Evolutionary conservation across 1,140 invertebrate genomes (phyloP).

Genomic region (Calliphora vicina): DNA sequence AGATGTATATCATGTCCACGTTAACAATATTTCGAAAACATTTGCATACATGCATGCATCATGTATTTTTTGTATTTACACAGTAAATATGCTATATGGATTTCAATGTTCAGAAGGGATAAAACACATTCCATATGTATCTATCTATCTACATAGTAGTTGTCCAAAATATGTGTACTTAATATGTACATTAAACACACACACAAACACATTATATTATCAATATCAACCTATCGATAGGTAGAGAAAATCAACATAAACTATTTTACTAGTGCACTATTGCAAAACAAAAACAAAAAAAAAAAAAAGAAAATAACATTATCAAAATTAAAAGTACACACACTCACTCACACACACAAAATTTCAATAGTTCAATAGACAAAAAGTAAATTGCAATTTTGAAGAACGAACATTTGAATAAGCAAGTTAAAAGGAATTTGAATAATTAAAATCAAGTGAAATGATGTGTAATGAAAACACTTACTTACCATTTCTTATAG

Average conservation of each 20-base stretch:
- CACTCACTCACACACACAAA: not conserved
- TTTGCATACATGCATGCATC: not conserved
- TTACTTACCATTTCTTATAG: not conserved
- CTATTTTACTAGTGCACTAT: not conserved
- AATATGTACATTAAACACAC: no score
- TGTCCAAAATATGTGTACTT: no score
- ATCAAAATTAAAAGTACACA: slow-evolving; percentile 13
- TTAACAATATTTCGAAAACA: not conserved
- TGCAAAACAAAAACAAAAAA: not conserved
- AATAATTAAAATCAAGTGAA: slow-evolving; percentile 1
- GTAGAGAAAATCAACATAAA: slow-evolving; percentile 1
- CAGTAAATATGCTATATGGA: not conserved
- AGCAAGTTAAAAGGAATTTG: not conserved
- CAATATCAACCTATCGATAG: not conserved
- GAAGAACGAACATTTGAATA: not conserved
- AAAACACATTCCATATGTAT: not conserved
- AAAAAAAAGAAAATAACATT: not conserved
- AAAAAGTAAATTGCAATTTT: not conserved
- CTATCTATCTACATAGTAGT: no score
- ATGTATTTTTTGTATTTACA: not conserved
- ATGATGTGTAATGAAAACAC: slow-evolving; percentile 12
- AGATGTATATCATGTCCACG: not conserved
- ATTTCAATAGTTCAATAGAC: not conserved
- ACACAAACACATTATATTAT: not conserved
- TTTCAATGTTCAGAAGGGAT: not conserved